These are phyloP conservation scores for Trypoxylus dichotomus DNA, from an alignment of 1,140 invertebrate genomes.

Conservation along the genomic window DNA sequence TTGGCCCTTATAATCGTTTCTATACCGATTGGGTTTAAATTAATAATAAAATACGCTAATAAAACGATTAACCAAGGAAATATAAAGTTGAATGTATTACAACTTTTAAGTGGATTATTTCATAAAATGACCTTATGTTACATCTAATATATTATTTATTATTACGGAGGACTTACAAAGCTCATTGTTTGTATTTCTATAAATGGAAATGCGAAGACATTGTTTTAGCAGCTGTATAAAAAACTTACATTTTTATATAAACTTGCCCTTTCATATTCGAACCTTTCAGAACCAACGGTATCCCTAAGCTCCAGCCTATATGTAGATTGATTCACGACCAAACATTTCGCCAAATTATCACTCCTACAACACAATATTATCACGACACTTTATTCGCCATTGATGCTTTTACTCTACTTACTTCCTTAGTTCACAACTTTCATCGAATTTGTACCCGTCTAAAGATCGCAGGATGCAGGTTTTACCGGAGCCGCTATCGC, in stretches of 20 bases:
- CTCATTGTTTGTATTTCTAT: neutral
- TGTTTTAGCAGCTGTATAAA: neutral
- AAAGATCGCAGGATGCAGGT: neutral
- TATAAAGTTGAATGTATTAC: no score
- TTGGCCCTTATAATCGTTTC: no score
- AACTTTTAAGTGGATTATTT: no score
- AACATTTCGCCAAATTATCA: neutral
- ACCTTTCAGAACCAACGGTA: neutral
- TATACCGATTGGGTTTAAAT: no score
- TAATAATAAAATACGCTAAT: no score
- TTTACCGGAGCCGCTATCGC: neutral
- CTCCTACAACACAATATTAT: neutral
- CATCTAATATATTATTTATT: no score
- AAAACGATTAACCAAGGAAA: no score
- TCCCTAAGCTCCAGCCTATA: slow-evolving; percentile 13
- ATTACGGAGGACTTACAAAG: no score
- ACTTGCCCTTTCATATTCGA: neutral
- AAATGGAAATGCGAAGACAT: neutral
- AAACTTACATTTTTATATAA: slow-evolving; percentile 26
- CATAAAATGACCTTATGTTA: no score
- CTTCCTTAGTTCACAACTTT: neutral
- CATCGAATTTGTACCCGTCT: slow-evolving; percentile 1
- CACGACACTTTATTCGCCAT: neutral
- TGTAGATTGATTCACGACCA: neutral
- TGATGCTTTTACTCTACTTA: neutral